phyloP scores from a whole-genome alignment of 2,797 vertebrate genomes.

The Oryzias sinensis region DNA sequence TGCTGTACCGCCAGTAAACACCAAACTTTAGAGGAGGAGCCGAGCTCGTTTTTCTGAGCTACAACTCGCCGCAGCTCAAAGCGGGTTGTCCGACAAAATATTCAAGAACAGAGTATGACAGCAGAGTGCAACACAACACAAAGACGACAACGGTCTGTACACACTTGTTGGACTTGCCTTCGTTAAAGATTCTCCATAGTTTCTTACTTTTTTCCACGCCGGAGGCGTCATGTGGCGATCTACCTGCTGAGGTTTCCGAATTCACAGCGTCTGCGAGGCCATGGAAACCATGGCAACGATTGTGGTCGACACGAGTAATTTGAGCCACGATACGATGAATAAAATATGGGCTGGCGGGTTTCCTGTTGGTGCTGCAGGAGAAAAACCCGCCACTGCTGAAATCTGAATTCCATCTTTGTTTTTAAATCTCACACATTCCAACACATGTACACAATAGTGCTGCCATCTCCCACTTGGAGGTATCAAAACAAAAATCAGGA shows the following conservation, averaged over 20 bases:
- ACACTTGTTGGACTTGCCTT: constrained; percentile 30
- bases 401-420: constrained; percentile 14
- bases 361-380: constrained; percentile 53
- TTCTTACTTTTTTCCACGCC: constrained; percentile 28
- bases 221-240: constrained; percentile 35
- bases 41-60: constrained; percentile 42
- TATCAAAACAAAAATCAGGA: constrained; percentile 60
- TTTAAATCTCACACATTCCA: constrained; percentile 48
- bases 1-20: constrained; percentile 12
- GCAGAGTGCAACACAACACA: constrained; percentile 39
- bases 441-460: constrained; percentile 44
- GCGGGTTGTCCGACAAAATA: constrained; percentile 40
- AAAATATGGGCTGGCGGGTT: constrained; percentile 49
- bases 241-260: constrained; percentile 18
- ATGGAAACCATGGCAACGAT: constrained; percentile 41
- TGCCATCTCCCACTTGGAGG: constrained; percentile 49
- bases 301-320: constrained; percentile 37
- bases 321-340: constrained; percentile 55
- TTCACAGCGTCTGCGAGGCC: constrained; percentile 38
- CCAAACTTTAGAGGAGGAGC: constrained; percentile 6
- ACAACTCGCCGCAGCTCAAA: constrained; percentile 52
- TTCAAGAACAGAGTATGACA: constrained; percentile 30
- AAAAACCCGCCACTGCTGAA: constrained; percentile 46
- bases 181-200: constrained; percentile 25
- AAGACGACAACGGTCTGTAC: constrained; percentile 15